Evolutionary conservation across 1,140 invertebrate genomes (phyloP).

Genomic region (Coboldia fuscipes): DNA sequence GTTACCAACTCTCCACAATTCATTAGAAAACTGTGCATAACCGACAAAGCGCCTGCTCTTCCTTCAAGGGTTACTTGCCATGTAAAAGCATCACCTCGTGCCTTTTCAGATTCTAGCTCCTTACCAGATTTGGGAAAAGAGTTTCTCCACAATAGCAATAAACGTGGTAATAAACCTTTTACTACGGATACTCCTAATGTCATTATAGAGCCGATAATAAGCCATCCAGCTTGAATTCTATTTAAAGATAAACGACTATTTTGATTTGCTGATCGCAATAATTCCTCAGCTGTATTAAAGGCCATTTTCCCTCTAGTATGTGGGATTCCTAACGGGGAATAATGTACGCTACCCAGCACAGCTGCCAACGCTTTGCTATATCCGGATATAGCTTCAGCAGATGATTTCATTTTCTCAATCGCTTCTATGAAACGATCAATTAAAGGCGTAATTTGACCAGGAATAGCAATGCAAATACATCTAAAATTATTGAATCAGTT

Average conservation of each 20-base stretch:
- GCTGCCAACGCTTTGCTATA: conserved; percentile 88
- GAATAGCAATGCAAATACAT: conserved; percentile 79
- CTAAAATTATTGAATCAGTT: conserved; percentile 15
- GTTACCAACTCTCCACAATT: conserved; percentile 79
- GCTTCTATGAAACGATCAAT: conserved; percentile 74
- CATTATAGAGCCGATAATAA: conserved; percentile 91
- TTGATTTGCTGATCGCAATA: conserved; percentile 90
- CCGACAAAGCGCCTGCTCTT: conserved; percentile 82
- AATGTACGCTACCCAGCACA: conserved; percentile 71
- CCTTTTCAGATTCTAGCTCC: conserved; percentile 92
- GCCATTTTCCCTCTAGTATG: conserved; percentile 92
- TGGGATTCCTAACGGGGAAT: conserved; percentile 86
- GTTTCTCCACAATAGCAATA: conserved; percentile 91
- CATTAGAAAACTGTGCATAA: conserved; percentile 81
- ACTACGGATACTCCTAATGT: conserved; percentile 82
- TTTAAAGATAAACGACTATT: conserved; percentile 87
- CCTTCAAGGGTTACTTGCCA: conserved; percentile 98
- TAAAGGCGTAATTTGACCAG: conserved; percentile 79
- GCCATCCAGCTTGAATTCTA: conserved; percentile 91
- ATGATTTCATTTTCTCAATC: conserved; percentile 72
- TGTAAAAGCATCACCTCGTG: conserved; percentile 92
- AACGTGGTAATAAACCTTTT: conserved; percentile 67
- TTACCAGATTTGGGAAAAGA: conserved; percentile 91
- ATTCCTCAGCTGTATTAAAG: conserved; percentile 92
- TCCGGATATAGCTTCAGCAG: conserved; percentile 82